A percentile compares a stretch with the other conserved stretches of the same genome.
These are phyloP conservation scores for Periphyllus acericola DNA, from an alignment of 2,888 invertebrate genomes.

Conservation along the genomic window DNA sequence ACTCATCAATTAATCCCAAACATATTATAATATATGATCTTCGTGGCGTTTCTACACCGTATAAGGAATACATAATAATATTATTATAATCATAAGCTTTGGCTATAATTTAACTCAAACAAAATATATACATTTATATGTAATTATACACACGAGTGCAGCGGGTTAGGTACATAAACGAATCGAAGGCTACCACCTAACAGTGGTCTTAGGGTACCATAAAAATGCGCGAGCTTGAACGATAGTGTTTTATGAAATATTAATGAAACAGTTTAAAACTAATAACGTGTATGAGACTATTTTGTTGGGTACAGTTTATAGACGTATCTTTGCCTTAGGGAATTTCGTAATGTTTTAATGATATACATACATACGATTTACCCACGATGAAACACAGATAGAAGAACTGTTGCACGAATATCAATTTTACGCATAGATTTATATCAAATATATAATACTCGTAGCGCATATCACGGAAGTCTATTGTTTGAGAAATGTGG, in stretches of 20 bases:
- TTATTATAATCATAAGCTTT: no score
- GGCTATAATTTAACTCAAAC: not conserved
- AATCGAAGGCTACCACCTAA: not conserved
- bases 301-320: not conserved
- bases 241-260: not conserved
- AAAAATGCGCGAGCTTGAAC: not conserved
- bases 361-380: not conserved
- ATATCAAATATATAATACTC: not conserved
- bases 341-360: not conserved
- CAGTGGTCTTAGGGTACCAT: not conserved
- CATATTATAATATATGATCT: not conserved
- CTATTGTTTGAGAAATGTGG: not conserved
- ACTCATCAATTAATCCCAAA: slow-evolving; percentile 12
- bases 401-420: not conserved
- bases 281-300: no score
- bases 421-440: not conserved
- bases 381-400: not conserved
- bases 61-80: not conserved
- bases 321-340: not conserved
- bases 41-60: not conserved
- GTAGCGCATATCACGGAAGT: not conserved
- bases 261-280: not conserved
- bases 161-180: not conserved
- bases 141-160: not conserved
- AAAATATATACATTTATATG: no score